Evolutionary conservation across 1,140 invertebrate genomes (phyloP).

Genomic region (Euschistus heros): DNA sequence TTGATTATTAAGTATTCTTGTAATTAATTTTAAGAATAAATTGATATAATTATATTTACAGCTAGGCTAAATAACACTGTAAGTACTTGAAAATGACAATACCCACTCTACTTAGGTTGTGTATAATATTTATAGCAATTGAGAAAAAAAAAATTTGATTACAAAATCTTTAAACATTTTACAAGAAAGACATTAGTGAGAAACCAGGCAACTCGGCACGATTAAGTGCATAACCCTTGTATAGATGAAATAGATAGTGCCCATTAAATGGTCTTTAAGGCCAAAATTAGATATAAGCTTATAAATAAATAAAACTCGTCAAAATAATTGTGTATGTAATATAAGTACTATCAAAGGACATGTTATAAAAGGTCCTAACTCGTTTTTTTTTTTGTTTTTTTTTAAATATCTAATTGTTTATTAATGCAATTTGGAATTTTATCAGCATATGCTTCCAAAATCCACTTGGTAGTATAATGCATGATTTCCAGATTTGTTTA

Average conservation of each 20-base stretch:
- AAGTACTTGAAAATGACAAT: constrained; percentile 14
- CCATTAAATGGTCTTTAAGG: no score
- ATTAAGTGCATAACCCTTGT: background rate
- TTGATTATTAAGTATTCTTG: constrained; percentile 1
- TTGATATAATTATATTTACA: background rate
- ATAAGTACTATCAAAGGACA: background rate
- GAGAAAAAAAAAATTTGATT: background rate
- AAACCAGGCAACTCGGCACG: background rate
- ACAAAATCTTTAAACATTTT: constrained; percentile 4
- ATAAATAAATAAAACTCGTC: constrained; percentile 5
- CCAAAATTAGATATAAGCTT: no score
- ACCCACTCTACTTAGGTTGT: constrained; percentile 13
- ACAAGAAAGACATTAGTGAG: constrained; percentile 15
- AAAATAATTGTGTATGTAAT: constrained; percentile 13
- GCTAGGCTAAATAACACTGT: background rate
- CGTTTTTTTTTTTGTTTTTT: no score
- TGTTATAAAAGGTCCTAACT: background rate
- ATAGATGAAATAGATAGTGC: background rate
- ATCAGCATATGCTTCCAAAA: no score
- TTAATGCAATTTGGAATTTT: no score
- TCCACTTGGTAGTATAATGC: no score
- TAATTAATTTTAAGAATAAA: background rate
- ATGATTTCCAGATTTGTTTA: no score
- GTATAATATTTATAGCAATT: background rate
- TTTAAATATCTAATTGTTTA: no score